Evolutionary conservation across 1,140 invertebrate species (phyloP).

Genomic region (Diorhabda elongata): DNA sequence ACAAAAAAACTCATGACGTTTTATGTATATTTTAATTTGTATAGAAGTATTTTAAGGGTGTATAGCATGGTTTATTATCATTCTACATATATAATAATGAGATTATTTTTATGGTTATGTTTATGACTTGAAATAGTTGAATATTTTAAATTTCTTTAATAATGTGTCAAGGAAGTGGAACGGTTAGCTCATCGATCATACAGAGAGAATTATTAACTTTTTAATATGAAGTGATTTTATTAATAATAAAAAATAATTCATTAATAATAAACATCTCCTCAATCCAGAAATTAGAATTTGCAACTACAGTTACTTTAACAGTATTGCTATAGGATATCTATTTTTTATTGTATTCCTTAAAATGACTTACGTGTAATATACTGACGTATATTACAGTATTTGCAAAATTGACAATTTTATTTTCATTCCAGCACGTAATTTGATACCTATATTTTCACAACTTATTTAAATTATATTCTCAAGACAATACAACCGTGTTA

Average conservation of each 20-base stretch:
- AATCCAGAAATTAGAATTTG: too few species aligned
- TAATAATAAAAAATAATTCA: background rate
- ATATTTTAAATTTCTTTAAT: background rate
- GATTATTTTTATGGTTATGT: background rate
- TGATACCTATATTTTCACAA: too few species aligned
- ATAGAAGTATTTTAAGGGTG: background rate
- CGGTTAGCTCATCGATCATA: background rate
- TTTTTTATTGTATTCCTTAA: too few species aligned
- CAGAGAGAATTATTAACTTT: background rate
- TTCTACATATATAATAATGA: constrained; percentile 1
- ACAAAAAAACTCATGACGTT: constrained; percentile 4
- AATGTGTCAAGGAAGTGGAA: background rate
- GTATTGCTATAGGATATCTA: too few species aligned
- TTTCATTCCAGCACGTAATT: too few species aligned
- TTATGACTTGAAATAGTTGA: constrained; percentile 1
- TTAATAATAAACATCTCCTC: too few species aligned
- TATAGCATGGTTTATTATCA: background rate
- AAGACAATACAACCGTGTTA: too few species aligned
- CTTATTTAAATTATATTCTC: too few species aligned
- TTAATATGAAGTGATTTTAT: background rate
- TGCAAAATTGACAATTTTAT: too few species aligned
- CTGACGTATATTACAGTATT: too few species aligned
- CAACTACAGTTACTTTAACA: too few species aligned
- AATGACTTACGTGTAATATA: too few species aligned
- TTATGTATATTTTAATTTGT: constrained; percentile 4